Conservation (phyloP, 92 coral and sea anemone species). For the Desmophyllum pertusum region DNA sequence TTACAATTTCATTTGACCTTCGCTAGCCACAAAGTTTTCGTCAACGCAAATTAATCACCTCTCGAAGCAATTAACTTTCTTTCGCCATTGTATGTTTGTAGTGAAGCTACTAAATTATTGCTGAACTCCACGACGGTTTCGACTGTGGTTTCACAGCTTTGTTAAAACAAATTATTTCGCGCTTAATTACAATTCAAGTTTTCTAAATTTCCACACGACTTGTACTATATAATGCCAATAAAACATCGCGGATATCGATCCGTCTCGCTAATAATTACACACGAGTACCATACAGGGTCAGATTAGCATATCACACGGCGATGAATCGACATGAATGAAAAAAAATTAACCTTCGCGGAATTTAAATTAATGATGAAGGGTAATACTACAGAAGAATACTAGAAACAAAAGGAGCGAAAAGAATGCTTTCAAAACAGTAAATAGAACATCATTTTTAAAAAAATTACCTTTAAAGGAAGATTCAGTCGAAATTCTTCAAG, state of each 20-base stretch:
- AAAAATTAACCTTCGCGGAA: neutral
- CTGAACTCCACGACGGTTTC: neutral
- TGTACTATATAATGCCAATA: neutral
- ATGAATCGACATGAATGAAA: no score
- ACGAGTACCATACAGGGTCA: neutral
- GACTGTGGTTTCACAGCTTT: conserved; percentile 13
- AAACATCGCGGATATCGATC: neutral
- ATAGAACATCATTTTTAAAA: neutral
- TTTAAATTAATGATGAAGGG: neutral
- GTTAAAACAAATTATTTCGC: neutral
- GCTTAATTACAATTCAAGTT: neutral
- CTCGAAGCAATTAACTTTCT: conserved; percentile 32
- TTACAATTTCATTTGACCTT: neutral
- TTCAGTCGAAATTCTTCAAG: neutral
- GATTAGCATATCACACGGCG: neutral
- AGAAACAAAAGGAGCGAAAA: neutral
- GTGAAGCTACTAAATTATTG: conserved; percentile 25
- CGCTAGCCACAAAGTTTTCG: conserved; percentile 23
- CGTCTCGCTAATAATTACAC: neutral
- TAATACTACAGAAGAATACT: neutral
- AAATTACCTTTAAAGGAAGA: neutral
- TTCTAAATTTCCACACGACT: neutral
- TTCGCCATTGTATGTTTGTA: conserved; percentile 3
- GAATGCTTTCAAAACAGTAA: neutral
- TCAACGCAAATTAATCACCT: conserved; percentile 20